phyloP scores from a whole-genome alignment of 2,113 vertebrate genomes.

The Lota lota region DNA sequence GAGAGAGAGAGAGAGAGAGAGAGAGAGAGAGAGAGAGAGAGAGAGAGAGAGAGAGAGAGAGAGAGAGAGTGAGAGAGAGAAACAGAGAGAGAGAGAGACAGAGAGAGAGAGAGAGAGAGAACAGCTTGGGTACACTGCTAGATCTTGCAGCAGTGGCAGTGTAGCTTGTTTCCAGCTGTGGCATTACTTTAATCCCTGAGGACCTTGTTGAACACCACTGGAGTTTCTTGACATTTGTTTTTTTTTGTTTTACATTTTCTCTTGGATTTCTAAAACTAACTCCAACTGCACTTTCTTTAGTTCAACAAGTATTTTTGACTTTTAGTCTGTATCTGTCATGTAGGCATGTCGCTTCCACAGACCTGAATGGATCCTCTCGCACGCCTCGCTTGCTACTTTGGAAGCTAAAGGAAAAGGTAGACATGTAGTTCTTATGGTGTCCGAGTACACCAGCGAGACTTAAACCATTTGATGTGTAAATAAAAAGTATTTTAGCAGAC shows the following conservation, averaged over 20 bases:
- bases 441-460: conserved; percentile 17
- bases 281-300: conserved; percentile 16
- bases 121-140: conserved; percentile 61
- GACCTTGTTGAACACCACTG: conserved; percentile 36
- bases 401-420: conserved; percentile 26
- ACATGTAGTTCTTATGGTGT: conserved; percentile 18
- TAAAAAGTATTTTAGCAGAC: too few relatives aligned
- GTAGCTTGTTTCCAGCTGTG: conserved; percentile 56
- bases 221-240: conserved; percentile 16
- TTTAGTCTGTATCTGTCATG: conserved; percentile 37
- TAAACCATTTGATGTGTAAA: background rate
- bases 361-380: conserved; percentile 28
- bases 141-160: conserved; percentile 60
- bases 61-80: background rate
- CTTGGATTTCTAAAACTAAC: conserved; percentile 24
- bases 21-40: background rate
- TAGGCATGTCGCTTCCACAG: conserved; percentile 33
- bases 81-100: conserved; percentile 4
- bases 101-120: conserved; percentile 36
- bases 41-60: background rate
- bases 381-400: conserved; percentile 15
- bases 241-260: conserved; percentile 9
- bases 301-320: conserved; percentile 19
- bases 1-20: background rate
- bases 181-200: conserved; percentile 28